These are phyloP conservation scores for Anthopleura xanthogrammica DNA, from an alignment of 92 coral and sea anemone genomes.

Conservation along the genomic window DNA sequence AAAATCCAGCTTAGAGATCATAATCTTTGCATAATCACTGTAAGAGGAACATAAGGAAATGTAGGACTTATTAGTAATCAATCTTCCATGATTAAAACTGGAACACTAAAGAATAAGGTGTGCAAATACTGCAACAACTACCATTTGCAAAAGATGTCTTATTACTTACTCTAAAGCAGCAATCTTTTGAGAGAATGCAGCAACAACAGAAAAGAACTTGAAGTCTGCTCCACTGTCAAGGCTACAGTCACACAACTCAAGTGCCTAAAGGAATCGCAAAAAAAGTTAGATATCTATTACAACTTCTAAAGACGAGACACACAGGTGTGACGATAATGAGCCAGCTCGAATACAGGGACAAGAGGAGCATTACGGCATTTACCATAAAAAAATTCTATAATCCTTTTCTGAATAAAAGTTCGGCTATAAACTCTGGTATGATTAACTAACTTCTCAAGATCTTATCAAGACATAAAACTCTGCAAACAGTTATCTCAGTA, in stretches of 20 bases:
- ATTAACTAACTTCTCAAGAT: too few relatives aligned
- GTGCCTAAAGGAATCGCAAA: constrained; percentile 39
- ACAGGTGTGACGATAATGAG: too few relatives aligned
- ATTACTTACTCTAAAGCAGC: constrained; percentile 87
- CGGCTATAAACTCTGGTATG: too few relatives aligned
- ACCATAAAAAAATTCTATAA: too few relatives aligned
- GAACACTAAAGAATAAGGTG: too few relatives aligned
- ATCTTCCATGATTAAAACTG: neutral
- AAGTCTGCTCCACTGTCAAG: constrained; percentile 82
- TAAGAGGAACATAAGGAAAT: neutral
- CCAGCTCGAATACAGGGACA: too few relatives aligned
- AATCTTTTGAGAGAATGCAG: constrained; percentile 90
- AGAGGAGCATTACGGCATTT: too few relatives aligned
- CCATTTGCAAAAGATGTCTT: too few relatives aligned
- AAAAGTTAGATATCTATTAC: neutral
- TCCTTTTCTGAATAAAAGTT: too few relatives aligned
- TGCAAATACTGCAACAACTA: too few relatives aligned
- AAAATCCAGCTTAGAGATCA: constrained; percentile 85
- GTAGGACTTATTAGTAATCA: neutral
- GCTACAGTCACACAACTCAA: constrained; percentile 91
- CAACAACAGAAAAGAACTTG: constrained; percentile 90
- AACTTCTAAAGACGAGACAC: neutral
- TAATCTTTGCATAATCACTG: constrained; percentile 89
- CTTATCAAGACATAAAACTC: too few relatives aligned
- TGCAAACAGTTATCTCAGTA: too few relatives aligned